Conservation (phyloP, 2,797 vertebrate species). For the Atherinosoma microstoma region DNA sequence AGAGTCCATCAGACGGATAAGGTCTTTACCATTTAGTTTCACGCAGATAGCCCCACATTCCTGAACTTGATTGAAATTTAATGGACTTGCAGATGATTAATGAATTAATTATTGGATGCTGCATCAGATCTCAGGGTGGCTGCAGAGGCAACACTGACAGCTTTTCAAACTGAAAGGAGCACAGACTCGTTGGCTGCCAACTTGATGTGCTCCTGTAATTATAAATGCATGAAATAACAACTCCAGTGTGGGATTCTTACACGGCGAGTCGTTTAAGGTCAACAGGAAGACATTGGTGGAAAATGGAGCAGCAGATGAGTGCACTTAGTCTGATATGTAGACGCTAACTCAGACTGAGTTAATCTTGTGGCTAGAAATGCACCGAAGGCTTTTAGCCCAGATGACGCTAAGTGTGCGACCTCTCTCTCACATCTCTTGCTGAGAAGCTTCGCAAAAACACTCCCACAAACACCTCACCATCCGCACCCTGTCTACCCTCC, state of each 20-base stretch:
- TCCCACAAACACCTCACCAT: conserved; percentile 11
- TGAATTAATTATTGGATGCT: conserved; percentile 67
- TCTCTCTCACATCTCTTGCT: conserved; percentile 35
- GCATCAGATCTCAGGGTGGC: conserved; percentile 43
- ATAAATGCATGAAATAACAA: conserved; percentile 72
- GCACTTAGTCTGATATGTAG: conserved; percentile 50
- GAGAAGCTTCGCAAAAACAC: conserved; percentile 43
- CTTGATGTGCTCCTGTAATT: conserved; percentile 59
- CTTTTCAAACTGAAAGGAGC: conserved; percentile 63
- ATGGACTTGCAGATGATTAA: conserved; percentile 72
- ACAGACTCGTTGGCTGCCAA: conserved; percentile 43
- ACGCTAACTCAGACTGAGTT: conserved; percentile 53
- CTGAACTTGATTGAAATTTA: conserved; percentile 56
- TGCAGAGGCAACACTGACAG: conserved; percentile 50
- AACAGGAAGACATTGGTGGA: conserved; percentile 20
- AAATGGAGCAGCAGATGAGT: conserved; percentile 41
- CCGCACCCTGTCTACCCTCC: conserved; percentile 20
- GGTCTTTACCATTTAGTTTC: conserved; percentile 37
- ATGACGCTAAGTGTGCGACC: conserved; percentile 61
- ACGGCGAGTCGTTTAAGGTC: conserved; percentile 54
- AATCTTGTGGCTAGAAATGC: conserved; percentile 57
- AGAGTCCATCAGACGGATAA: conserved; percentile 25
- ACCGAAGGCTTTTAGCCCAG: conserved; percentile 65
- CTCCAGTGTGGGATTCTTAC: conserved; percentile 33
- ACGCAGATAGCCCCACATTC: conserved; percentile 28